Evolutionary conservation across 2,113 vertebrate species (phyloP).

Genomic region (Urocitellus parryii): DNA sequence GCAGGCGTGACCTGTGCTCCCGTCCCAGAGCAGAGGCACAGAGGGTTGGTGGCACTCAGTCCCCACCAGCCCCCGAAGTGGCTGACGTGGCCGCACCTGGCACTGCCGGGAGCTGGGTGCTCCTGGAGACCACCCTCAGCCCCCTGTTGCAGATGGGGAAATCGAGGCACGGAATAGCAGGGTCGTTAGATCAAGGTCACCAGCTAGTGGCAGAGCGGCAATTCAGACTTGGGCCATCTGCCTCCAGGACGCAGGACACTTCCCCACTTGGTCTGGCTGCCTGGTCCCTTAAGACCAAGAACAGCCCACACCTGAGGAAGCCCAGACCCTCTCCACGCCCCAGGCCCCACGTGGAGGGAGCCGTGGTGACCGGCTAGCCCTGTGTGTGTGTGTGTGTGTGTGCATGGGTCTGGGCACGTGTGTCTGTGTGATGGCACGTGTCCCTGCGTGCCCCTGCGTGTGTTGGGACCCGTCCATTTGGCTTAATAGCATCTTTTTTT

Average conservation of each 20-base stretch:
- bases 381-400: too few species aligned
- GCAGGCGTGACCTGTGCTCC: neutral
- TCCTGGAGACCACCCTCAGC: neutral
- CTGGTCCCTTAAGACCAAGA: too few species aligned
- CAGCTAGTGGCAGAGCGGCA: neutral
- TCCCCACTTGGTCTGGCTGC: neutral
- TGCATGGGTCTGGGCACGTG: neutral
- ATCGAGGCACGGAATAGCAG: neutral
- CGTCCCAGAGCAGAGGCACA: neutral
- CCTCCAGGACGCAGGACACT: neutral
- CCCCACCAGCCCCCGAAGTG: neutral
- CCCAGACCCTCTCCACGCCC: fast-evolving
- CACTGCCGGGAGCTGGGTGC: neutral
- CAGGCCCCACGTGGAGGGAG: neutral
- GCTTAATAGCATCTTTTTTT: neutral
- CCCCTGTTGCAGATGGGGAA: neutral
- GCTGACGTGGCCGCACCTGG: neutral
- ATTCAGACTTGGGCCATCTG: neutral
- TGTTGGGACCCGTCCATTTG: fast-evolving
- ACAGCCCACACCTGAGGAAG: too few species aligned
- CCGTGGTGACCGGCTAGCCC: neutral
- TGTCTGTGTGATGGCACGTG: neutral
- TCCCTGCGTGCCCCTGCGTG: neutral
- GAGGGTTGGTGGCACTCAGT: neutral
- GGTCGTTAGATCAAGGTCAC: neutral